These are phyloP conservation scores for Montipora sp. DNA, from an alignment of 64 coral and sea anemone genomes.

Conservation along the genomic window DNA sequence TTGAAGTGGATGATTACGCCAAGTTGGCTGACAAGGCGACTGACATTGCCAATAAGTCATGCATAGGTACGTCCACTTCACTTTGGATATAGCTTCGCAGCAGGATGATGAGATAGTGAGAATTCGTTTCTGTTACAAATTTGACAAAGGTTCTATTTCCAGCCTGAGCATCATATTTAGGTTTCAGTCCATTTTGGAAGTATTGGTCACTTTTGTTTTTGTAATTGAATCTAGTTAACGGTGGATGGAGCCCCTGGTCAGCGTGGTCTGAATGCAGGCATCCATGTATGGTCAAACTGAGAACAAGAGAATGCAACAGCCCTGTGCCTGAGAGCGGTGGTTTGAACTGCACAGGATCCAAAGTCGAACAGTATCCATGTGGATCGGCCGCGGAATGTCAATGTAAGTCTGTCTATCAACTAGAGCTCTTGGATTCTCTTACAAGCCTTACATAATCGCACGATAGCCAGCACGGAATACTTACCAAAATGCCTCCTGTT, in stretches of 20 bases:
- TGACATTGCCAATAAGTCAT: constrained; percentile 54
- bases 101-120: too few species aligned
- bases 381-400: constrained; percentile 30
- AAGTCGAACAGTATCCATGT: constrained; percentile 46
- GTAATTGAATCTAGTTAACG: not conserved
- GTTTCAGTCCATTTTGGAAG: too few species aligned
- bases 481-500: not conserved
- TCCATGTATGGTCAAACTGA: constrained; percentile 36
- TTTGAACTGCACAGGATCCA: constrained; percentile 32
- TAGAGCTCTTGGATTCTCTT: not conserved
- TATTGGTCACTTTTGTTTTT: not conserved
- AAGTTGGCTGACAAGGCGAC: not conserved
- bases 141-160: too few species aligned
- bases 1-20: constrained; percentile 39
- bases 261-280: constrained; percentile 29
- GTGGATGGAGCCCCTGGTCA: constrained; percentile 28
- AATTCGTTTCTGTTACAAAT: not conserved
- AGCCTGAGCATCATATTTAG: too few species aligned
- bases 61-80: constrained; percentile 29
- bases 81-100: too few species aligned
- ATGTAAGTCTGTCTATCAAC: not conserved
- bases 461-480: too few species aligned
- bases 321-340: constrained; percentile 15
- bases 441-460: too few species aligned
- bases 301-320: constrained; percentile 48